phyloP scores from a whole-genome alignment of 2,113 vertebrate genomes.

The Mungos mungo region DNA sequence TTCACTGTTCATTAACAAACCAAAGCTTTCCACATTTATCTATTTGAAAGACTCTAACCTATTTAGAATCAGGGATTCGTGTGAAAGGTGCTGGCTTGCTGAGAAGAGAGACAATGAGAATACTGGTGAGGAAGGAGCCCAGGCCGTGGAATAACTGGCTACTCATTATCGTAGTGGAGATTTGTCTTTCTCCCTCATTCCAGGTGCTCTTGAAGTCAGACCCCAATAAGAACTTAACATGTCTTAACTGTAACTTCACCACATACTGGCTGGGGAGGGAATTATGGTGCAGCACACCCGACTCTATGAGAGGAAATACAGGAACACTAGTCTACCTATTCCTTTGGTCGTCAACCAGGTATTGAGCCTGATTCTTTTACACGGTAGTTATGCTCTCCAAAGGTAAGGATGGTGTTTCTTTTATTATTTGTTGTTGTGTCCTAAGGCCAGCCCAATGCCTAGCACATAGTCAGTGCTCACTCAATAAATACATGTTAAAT shows the following conservation, averaged over 20 bases:
- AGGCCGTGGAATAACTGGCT: neutral
- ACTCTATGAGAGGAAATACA: neutral
- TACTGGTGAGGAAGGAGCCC: neutral
- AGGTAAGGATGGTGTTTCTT: neutral
- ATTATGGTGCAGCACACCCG: rapidly evolving
- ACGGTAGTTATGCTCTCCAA: neutral
- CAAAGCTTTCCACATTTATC: neutral
- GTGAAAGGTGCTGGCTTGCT: neutral
- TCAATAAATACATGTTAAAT: neutral
- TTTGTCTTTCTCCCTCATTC: neutral
- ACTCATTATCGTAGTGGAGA: neutral
- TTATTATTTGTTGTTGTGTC: neutral
- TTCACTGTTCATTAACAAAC: neutral
- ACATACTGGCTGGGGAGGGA: neutral
- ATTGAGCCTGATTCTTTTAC: neutral
- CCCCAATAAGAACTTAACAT: neutral
- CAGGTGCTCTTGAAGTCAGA: neutral
- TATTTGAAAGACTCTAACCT: neutral
- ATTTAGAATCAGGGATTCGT: neutral
- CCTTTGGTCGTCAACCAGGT: neutral
- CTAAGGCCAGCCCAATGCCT: neutral
- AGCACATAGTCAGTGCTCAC: neutral
- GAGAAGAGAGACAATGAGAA: neutral
- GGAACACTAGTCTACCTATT: neutral
- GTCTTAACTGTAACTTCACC: neutral